Conservation (phyloP, 2,888 invertebrate species). For the Frankliniella intonsa region DNA sequence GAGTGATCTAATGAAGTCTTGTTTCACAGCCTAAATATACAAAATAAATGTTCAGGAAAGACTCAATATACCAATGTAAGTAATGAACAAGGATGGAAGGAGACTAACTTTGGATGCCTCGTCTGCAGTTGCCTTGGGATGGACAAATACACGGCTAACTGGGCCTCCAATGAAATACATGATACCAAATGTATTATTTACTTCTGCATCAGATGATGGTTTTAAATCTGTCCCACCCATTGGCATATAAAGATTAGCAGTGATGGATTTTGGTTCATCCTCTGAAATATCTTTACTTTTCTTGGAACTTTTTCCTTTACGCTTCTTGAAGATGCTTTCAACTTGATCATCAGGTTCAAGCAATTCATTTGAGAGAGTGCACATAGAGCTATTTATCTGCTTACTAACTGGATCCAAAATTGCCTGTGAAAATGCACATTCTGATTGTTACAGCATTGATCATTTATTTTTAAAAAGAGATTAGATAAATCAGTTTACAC, state of each 20-base stretch:
- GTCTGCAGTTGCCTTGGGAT: conserved; percentile 66
- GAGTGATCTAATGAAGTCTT: conserved; percentile 80
- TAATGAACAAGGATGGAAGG: too few relatives aligned
- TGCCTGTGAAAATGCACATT: not conserved
- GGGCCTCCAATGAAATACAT: conserved; percentile 35
- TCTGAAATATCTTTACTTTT: conserved; percentile 46
- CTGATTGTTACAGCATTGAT: conserved; percentile 28
- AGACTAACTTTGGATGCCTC: conserved; percentile 56
- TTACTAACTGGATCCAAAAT: not conserved
- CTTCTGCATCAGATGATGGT: conserved; percentile 40
- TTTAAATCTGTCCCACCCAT: conserved; percentile 50
- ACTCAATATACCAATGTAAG: too few relatives aligned
- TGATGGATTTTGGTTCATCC: conserved; percentile 44
- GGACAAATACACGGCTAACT: conserved; percentile 62
- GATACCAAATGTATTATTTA: not conserved
- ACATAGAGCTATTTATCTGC: not conserved
- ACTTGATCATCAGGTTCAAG: not conserved
- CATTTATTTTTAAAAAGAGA: conserved; percentile 27
- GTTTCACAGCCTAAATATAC: conserved; percentile 58
- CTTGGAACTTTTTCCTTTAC: not conserved
- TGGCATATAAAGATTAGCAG: conserved; percentile 29
- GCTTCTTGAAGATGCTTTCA: not conserved
- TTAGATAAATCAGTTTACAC: conserved; percentile 36
- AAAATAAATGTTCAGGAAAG: conserved; percentile 7
- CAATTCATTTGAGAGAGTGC: not conserved